These are phyloP conservation scores for Parochlus steinenii DNA, from an alignment of 2,888 invertebrate genomes.

Conservation along the genomic window DNA sequence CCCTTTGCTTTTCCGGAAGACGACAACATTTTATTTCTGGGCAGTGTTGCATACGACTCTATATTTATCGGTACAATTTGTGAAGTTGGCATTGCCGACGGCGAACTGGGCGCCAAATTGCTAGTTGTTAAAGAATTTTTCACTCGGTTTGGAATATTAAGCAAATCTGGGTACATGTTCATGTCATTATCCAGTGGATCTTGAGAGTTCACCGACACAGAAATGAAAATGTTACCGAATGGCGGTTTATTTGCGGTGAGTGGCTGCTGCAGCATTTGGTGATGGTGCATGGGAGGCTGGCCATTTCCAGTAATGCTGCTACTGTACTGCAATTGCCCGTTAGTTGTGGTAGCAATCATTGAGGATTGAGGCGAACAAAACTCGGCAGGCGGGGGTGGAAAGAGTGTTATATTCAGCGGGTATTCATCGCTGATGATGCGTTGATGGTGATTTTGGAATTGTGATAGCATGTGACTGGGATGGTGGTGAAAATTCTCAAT, in stretches of 20 bases:
- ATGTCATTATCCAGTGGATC: slow-evolving; percentile 43
- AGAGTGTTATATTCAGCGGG: slow-evolving; percentile 31
- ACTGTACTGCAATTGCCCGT: no score
- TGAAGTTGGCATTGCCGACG: slow-evolving; percentile 19
- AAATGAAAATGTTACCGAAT: slow-evolving; percentile 68
- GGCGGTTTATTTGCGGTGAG: slow-evolving; percentile 17
- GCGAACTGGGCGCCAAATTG: slow-evolving; percentile 27
- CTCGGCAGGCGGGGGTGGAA: slow-evolving; percentile 41
- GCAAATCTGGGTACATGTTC: slow-evolving; percentile 63
- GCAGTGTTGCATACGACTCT: slow-evolving; percentile 32
- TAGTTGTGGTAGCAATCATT: no score
- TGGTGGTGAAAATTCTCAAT: slow-evolving; percentile 31
- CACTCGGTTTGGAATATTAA: slow-evolving; percentile 48
- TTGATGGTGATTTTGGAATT: slow-evolving; percentile 17
- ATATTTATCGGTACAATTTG: slow-evolving; percentile 23
- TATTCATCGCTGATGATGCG: slow-evolving; percentile 30
- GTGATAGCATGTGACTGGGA: slow-evolving; percentile 17
- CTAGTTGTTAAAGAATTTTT: slow-evolving; percentile 22
- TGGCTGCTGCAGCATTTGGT: background rate
- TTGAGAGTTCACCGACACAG: slow-evolving; percentile 60
- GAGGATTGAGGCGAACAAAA: slow-evolving; percentile 29
- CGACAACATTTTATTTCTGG: slow-evolving; percentile 23
- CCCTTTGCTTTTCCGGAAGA: slow-evolving; percentile 14
- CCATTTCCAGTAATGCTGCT: no score
- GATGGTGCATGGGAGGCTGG: background rate